Base-by-base conservation (phyloP, 2,797 vertebrate genomes). In the Cetoscarus ocellatus region DNA sequence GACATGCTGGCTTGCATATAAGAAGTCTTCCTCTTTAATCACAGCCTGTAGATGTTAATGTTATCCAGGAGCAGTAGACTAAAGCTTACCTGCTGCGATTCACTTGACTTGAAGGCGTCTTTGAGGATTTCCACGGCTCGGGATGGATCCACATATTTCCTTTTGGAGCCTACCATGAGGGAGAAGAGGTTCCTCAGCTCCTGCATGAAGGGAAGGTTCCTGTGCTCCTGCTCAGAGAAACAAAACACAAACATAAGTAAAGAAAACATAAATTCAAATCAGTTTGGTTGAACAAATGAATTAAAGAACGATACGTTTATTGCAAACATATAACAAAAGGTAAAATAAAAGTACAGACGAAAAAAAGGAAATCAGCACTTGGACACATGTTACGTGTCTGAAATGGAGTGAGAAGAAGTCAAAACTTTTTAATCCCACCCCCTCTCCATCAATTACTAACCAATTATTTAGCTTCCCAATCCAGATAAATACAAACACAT, bases 101-200 rank as follows among this genome's bases (percentile, higher is more conserved):
- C 98, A 85, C 95, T 98, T 68, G 98, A 98, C 90, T 98, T 98
- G 83, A 99, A 99, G 82, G 98, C 98, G 58, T 98, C 97, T 93
- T 99, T 99, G 83, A 99, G 96, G 74, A 99, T 99, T 91, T 99
- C 97, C 84, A 99, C 97, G 0, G 98, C 98, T 77, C 96, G 95
- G 52, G 97, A 99, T 0, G 98, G 98, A 86, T 99, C 98, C 75
- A 99, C 98, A 1, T 99, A 99, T 89, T 99, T 99, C 84, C 98
- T 95, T 87, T 98, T 98, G 8, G 97, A 99, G 38, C 97, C 97
- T 86, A 98, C 96, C 90, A 99, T 95, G 83, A 99, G 96, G 47
- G 98, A 97, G 94, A 99, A 99, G 5, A 99, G 95, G 78, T 95
- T 96, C 76, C 98, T 93, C 77, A 99, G 88, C 88, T 99, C 98